phyloP scores from a whole-genome alignment of 2,888 invertebrate species.

The Lasioglossum malachurum region DNA sequence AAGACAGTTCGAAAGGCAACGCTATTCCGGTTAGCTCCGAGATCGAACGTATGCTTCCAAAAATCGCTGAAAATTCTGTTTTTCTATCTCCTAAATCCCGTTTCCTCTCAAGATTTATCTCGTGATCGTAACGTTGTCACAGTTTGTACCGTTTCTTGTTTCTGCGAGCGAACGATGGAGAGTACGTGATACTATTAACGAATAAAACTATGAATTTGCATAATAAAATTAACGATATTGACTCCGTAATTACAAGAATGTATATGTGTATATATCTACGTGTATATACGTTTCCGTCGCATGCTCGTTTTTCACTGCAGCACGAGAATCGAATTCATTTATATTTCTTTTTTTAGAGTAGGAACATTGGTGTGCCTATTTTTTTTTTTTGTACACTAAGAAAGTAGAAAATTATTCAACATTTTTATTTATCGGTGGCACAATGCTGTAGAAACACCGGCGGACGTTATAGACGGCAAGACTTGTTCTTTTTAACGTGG shows the following conservation, averaged over 20 bases:
- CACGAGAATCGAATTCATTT: neutral
- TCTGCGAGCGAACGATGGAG: slow-evolving; percentile 56
- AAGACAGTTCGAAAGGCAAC: slow-evolving; percentile 30
- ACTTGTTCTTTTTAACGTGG: neutral
- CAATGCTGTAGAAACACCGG: neutral
- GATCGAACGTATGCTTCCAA: slow-evolving; percentile 57
- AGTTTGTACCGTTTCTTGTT: slow-evolving; percentile 38
- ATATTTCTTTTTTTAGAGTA: slow-evolving; percentile 14
- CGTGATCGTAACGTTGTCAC: slow-evolving; percentile 37
- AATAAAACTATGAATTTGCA: slow-evolving; percentile 73
- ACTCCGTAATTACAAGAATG: slow-evolving; percentile 35
- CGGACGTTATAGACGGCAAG: neutral
- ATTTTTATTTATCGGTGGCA: neutral
- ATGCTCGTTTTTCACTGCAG: slow-evolving; percentile 12
- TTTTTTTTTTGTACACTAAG: neutral
- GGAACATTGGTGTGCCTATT: neutral
- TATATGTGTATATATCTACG: neutral
- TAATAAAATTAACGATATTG: slow-evolving; percentile 71
- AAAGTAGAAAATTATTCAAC: neutral
- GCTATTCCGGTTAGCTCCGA: slow-evolving; percentile 35
- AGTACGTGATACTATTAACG: slow-evolving; percentile 61
- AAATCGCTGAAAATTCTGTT: slow-evolving; percentile 45
- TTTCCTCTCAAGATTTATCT: slow-evolving; percentile 35
- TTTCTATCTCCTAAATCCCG: slow-evolving; percentile 37
- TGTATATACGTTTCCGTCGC: slow-evolving; percentile 20